Base-by-base conservation (phyloP, 2,888 invertebrate species). In the Stratiomys singularior region DNA sequence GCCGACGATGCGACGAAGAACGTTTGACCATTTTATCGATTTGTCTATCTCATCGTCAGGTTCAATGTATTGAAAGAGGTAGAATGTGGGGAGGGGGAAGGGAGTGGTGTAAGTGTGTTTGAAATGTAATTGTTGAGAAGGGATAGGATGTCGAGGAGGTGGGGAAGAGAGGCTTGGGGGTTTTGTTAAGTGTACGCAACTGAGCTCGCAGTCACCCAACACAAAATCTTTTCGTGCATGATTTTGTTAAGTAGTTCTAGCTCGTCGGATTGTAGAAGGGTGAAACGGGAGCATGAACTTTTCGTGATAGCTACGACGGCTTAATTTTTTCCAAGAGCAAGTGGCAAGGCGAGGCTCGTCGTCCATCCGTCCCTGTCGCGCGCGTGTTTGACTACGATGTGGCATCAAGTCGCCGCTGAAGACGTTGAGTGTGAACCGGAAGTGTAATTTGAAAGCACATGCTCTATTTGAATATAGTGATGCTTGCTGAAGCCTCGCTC, bases 371-470 rank as follows among this genome's bases (percentile, higher is more conserved):
- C 56, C n/a, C 56, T 56, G 9, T 56, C 56, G 18, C n/a, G 13
- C 18, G 56, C 15, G 15, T 56, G 18, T 11, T 56, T 18, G 13
- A 18, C 18, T 7, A 7, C n/a, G 18, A 56, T 56, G 56, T 18
- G 56, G 7, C 15, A 9, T 13, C 9, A 44, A 37, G 37, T 9
- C 46, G 37, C 18, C 23, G 46, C n/a, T 58, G 46, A 23, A 15
- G n/a, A n/a, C 13, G 1, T 72, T 56, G 18, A 46, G 60, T 37
- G 69, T 56, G 77, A 77, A 77, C 77, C 77, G 77, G 77, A 77
- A 77, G 77, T 77, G 69, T 77, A 28, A 67, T 77, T 56, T 46
- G 15, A 76, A 76, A 76, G 76, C 76, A 76, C 76, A 76, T 76
- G 76, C 76, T 76, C 44, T 15, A 30, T 15, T 74, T 74, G 71